Conservation (phyloP, 2,113 vertebrate genomes). For the Percina caprodes region DNA sequence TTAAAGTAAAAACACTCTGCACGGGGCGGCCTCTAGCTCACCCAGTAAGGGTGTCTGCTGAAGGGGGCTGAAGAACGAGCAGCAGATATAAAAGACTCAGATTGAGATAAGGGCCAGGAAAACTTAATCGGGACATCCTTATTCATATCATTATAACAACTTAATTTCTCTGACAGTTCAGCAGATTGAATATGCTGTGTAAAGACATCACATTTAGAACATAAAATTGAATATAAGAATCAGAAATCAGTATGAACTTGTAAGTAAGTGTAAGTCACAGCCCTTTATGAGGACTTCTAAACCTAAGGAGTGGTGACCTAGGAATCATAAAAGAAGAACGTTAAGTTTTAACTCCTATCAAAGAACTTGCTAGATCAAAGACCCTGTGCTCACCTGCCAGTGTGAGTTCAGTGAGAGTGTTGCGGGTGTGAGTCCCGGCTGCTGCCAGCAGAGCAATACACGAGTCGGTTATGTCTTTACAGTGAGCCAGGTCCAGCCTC, state of each 20-base stretch:
- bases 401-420: conserved; percentile 93
- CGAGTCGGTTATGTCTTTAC: conserved; percentile 91
- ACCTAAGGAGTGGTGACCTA: background rate
- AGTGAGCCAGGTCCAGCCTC: conserved; percentile 95
- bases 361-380: background rate
- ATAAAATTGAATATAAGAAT: background rate
- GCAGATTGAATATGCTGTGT: background rate
- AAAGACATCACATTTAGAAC: background rate
- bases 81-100: background rate
- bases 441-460: conserved; percentile 92
- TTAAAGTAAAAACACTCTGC: no score
- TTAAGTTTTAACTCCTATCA: background rate
- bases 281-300: background rate
- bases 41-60: no score
- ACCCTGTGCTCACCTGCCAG: conserved; percentile 87
- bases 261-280: no score
- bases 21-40: no score
- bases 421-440: conserved; percentile 91
- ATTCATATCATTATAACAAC: no score
- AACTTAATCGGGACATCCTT: no score
- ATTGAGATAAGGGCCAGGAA: no score
- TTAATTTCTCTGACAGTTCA: no score
- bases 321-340: background rate
- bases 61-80: no score
- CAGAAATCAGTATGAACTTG: background rate